Percentiles rank a stretch among this genome's conserved stretches.
Evolutionary conservation across 2,113 vertebrate genomes (phyloP).

Genomic region (Gasterosteus aculeatus): DNA sequence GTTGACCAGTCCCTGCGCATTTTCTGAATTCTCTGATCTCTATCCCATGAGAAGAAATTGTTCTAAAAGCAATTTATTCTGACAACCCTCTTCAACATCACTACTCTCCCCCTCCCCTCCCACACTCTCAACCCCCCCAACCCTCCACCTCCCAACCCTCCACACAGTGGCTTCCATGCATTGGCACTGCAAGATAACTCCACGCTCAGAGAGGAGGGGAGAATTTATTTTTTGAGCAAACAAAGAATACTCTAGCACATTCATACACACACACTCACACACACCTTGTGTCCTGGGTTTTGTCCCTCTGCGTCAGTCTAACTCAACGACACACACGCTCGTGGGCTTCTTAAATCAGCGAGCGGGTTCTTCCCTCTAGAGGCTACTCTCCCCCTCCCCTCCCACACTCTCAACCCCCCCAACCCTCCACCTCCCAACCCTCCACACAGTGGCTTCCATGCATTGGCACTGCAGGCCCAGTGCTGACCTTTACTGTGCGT

Average conservation of each 20-base stretch:
- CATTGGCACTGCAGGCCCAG: slow-evolving; percentile 74
- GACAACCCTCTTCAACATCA: slow-evolving; percentile 65
- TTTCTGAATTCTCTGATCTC: slow-evolving; percentile 74
- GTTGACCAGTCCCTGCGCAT: slow-evolving; percentile 62
- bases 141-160: slow-evolving; percentile 27
- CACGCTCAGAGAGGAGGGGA: slow-evolving; percentile 59
- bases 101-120: slow-evolving; percentile 9
- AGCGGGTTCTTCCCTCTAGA: slow-evolving; percentile 65
- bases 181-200: slow-evolving; percentile 85
- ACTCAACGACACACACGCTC: not conserved
- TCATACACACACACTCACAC: slow-evolving; percentile 4
- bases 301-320: slow-evolving; percentile 23
- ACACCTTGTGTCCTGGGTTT: slow-evolving; percentile 17
- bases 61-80: slow-evolving; percentile 79
- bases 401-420: too few relatives aligned
- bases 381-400: slow-evolving; percentile 26
- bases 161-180: slow-evolving; percentile 74
- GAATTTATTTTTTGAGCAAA: slow-evolving; percentile 81
- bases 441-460: slow-evolving; percentile 74
- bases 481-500: slow-evolving; percentile 75
- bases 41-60: slow-evolving; percentile 73
- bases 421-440: slow-evolving; percentile 10
- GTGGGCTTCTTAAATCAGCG: slow-evolving; percentile 62
- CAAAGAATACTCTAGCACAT: slow-evolving; percentile 77
- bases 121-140: not conserved